Percentiles rank a stretch among this genome's conserved stretches.
Conservation (phyloP, 2,888 invertebrate species). For the Heliconius charithonia region DNA sequence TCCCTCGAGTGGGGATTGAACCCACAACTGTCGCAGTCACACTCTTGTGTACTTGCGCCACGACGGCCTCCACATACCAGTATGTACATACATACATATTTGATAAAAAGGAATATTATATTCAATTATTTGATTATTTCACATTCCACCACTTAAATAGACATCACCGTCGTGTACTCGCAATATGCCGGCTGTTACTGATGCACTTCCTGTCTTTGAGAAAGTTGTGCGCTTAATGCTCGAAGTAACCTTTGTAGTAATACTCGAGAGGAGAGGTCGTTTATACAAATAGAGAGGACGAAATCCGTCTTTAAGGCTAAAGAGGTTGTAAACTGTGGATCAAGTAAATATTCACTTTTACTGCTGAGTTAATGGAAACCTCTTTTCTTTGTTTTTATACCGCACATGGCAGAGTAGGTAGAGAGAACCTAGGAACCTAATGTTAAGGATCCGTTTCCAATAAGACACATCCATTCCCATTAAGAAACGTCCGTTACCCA, state of each 20-base stretch:
- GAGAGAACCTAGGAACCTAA: too few relatives aligned
- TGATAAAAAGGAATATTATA: too few relatives aligned
- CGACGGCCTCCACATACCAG: too few relatives aligned
- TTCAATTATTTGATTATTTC: neutral
- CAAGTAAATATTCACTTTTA: neutral
- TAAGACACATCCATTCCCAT: too few relatives aligned
- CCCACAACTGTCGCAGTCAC: too few relatives aligned
- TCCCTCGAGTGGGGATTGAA: too few relatives aligned
- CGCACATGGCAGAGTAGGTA: neutral
- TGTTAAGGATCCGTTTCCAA: too few relatives aligned
- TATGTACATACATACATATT: too few relatives aligned
- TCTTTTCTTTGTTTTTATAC: neutral
- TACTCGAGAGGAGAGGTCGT: constrained; percentile 1
- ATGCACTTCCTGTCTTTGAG: constrained; percentile 4
- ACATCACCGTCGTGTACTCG: neutral
- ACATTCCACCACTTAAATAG: neutral
- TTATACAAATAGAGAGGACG: neutral
- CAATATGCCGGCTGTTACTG: neutral
- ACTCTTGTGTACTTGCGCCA: too few relatives aligned
- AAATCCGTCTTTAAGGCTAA: neutral
- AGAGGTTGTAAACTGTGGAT: neutral
- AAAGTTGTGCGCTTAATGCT: constrained; percentile 12
- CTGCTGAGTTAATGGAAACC: neutral
- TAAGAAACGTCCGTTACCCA: too few relatives aligned
- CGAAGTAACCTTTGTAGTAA: neutral